Evolutionary conservation across 2,888 invertebrate species (phyloP), one percentile per base, ranked within the genome.

Genomic region (Drosophila aldrichi): DNA sequence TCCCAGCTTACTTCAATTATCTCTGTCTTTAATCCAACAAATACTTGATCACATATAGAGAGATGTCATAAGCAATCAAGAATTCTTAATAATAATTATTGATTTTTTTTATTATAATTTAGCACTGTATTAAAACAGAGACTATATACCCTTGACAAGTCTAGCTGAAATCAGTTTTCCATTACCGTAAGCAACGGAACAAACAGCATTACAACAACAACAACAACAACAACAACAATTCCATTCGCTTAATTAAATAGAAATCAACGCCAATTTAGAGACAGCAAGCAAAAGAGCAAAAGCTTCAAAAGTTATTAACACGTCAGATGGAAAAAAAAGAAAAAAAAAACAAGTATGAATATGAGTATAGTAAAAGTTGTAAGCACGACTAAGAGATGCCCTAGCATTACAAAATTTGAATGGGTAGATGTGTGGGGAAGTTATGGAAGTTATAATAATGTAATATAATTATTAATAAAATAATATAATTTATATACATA

Each of bases 181-280:
- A 36, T 52, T 14, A 41, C 40, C 7, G 18, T 6, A 12, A 7
- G 48, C 14, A 12, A 36, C n/a, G 18, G 8, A 40, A 14, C 16
- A 7, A 48, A 61, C 34, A 44, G 65, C 60, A 54, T 54, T 10
- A 5, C 29, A 51, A 20, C 34, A 51, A 3, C 40, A 22, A 22
- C 20, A 20, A 3, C 40, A 40, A 2, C n/a, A 18, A 41, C 18
- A 44, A 25, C 64, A 65, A 20, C 63, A 73, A 46, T 61, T 57
- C 58, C 60, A 74, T 68, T 55, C 64, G 75, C 54, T 82, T 90
- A 75, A 90, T 86, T 85, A 82, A 86, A 85, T 88, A 77, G 78
- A 88, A 90, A 86, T 86, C 89, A 88, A 70, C 73, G 76, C 73
- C 90, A 86, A 88, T 89, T 89, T 84, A 74, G 73, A 74, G 71